Percentiles rank a stretch among this genome's conserved stretches.
Evolutionary conservation across 2,113 vertebrate genomes (phyloP).

Genomic region (Sigmodon hispidus): DNA sequence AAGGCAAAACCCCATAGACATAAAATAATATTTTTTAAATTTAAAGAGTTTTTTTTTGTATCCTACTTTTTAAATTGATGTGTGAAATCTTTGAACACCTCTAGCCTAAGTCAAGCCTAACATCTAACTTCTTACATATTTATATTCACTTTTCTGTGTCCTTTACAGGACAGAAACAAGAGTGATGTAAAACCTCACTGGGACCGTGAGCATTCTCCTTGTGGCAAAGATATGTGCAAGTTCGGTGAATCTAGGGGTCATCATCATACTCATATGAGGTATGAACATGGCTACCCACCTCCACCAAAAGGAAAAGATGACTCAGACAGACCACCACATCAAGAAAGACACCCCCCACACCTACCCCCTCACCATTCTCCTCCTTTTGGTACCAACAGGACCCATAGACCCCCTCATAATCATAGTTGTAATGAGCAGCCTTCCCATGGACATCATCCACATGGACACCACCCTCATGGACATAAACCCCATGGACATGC

Average conservation of each 20-base stretch:
- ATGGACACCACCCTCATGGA: background rate
- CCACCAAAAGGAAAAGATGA: constrained; percentile 23
- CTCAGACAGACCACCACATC: background rate
- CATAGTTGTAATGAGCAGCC: background rate
- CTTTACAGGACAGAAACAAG: constrained; percentile 45
- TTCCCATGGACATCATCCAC: background rate
- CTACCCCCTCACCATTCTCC: background rate
- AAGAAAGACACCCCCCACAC: background rate
- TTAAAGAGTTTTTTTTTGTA: background rate
- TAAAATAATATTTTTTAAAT: background rate
- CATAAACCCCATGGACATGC: background rate
- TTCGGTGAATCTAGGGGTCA: background rate
- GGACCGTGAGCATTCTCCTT: background rate
- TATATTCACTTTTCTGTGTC: constrained; percentile 26
- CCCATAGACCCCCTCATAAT: background rate
- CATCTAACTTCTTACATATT: background rate
- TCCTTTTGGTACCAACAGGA: background rate
- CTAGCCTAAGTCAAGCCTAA: background rate
- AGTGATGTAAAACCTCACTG: background rate
- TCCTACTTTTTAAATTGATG: constrained; percentile 18
- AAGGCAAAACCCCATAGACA: background rate
- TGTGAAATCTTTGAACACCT: background rate
- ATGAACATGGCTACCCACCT: background rate
- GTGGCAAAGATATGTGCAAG: constrained; percentile 25
- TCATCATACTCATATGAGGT: constrained; percentile 34